Base-by-base conservation (phyloP, 2,888 invertebrate species). In the Heteropelma amictum region DNA sequence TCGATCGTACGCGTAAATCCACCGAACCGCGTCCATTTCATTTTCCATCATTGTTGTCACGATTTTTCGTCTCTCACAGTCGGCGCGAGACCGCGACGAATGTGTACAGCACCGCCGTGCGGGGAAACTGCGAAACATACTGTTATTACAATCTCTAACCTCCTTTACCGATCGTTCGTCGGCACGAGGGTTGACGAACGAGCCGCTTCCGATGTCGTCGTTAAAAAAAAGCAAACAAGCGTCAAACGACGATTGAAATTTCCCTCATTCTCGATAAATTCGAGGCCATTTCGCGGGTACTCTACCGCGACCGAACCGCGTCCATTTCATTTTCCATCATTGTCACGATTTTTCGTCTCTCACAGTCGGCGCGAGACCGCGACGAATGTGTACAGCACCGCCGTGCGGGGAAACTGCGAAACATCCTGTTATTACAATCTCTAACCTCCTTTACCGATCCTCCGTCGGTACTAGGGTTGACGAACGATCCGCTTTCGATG, bases 51-150 rank as follows among this genome's bases (percentile, higher is more conserved):
- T 61, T 33, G n/a, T n/a, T n/a, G 33, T 23, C 1, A 33, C 23
- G n/a, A n/a, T n/a, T n/a, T n/a, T 58, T 8, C 14, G 38, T 54
- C 45, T 38, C 38, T 40, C 12, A 65, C 28, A 47, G 42, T 49
- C 49, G 49, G 49, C 19, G n/a, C n/a, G 40, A 12, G 23, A 28
- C 51, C 54, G 54, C 54, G 40, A 47, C 38, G 33, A 60, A 60
- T n/a, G n/a, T n/a, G n/a, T n/a, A n/a, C n/a, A n/a, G n/a, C n/a
- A n/a, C 42, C 35, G 33, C 47, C 47, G 33, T 61, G 49, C 61
- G 49, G 72, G n/a, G 56, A 73, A 68, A 73, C 68, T 61, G 56
- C 30, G 49, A 56, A 68, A 73, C 40, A 56, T 73, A 65, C 72
- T 38, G 54, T 42, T n/a, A n/a, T n/a, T 47, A 38, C 56, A 40